phyloP scores from a whole-genome alignment of 1,140 invertebrate species.

The Eumaeus atala region DNA sequence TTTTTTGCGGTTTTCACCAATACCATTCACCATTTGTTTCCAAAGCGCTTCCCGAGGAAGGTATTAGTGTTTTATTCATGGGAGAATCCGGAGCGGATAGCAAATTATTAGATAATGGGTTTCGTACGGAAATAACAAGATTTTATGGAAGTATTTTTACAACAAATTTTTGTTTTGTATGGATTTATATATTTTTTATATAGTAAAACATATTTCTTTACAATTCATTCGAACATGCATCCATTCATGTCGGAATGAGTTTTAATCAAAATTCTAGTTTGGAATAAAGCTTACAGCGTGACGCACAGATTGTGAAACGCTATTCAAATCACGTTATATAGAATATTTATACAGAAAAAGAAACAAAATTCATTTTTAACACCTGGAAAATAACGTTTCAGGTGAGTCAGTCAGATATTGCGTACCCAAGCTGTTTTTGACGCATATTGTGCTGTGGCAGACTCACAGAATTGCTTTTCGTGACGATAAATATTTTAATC shows the following conservation, averaged over 20 bases:
- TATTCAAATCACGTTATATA: not conserved
- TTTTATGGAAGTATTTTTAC: not conserved
- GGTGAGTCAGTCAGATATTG: conserved; percentile 41
- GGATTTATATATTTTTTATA: not conserved
- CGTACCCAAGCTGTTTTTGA: conserved; percentile 45
- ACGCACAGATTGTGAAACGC: too few species aligned
- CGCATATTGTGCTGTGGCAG: conserved; percentile 49
- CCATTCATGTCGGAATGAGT: conserved; percentile 7
- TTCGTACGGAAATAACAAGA: not conserved
- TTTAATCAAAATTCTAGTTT: conserved; percentile 3
- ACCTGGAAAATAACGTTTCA: conserved; percentile 27
- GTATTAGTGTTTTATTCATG: too few species aligned
- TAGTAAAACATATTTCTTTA: too few species aligned
- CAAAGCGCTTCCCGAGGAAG: too few species aligned
- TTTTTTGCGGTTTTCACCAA: too few species aligned
- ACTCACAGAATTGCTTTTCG: conserved; percentile 57
- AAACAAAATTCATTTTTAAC: too few species aligned
- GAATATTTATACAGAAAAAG: not conserved
- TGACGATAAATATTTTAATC: conserved; percentile 61
- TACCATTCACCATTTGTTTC: too few species aligned
- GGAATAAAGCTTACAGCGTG: too few species aligned
- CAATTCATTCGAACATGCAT: too few species aligned
- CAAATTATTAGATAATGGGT: too few species aligned
- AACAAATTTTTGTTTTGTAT: not conserved
- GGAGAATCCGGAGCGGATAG: too few species aligned